Conservation (phyloP, 2,888 invertebrate genomes). For the Lepidochitona cinerea region DNA sequence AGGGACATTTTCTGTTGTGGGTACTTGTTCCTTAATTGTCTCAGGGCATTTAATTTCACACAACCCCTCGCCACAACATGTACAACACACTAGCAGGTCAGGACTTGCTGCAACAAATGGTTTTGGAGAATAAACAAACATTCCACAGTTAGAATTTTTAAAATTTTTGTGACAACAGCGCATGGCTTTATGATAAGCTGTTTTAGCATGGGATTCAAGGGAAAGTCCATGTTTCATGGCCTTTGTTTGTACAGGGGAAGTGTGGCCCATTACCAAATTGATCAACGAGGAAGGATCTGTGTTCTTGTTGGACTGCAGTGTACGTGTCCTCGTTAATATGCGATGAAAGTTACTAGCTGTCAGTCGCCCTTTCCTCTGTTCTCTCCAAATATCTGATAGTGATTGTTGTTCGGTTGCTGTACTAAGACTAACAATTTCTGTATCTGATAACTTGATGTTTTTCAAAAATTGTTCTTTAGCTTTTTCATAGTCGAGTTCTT, state of each 20-base stretch:
- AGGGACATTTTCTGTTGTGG: not conserved
- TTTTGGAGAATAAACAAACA: not conserved
- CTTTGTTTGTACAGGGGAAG: not conserved
- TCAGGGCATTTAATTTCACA: not conserved
- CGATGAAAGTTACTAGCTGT: not conserved
- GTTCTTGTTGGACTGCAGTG: not conserved
- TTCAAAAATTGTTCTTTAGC: too few species aligned
- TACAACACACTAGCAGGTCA: constrained; percentile 21
- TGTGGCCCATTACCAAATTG: constrained; percentile 11
- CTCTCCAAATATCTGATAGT: too few species aligned
- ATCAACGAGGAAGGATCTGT: not conserved
- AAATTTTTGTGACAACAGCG: constrained; percentile 19
- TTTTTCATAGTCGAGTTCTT: too few species aligned
- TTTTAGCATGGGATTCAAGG: constrained; percentile 20
- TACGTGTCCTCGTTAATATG: not conserved
- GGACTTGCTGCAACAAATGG: constrained; percentile 25
- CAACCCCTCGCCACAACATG: constrained; percentile 21
- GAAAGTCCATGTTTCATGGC: constrained; percentile 32
- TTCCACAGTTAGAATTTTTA: constrained; percentile 13
- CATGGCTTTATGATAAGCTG: constrained; percentile 11
- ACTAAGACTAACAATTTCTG: too few species aligned
- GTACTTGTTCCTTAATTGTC: not conserved
- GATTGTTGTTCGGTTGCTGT: too few species aligned
- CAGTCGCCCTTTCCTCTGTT: not conserved
- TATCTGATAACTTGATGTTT: too few species aligned